A percentile compares a stretch with the other conserved stretches of the same genome.
phyloP scores from a whole-genome alignment of 2,797 vertebrate species.

The Emys orbicularis region DNA sequence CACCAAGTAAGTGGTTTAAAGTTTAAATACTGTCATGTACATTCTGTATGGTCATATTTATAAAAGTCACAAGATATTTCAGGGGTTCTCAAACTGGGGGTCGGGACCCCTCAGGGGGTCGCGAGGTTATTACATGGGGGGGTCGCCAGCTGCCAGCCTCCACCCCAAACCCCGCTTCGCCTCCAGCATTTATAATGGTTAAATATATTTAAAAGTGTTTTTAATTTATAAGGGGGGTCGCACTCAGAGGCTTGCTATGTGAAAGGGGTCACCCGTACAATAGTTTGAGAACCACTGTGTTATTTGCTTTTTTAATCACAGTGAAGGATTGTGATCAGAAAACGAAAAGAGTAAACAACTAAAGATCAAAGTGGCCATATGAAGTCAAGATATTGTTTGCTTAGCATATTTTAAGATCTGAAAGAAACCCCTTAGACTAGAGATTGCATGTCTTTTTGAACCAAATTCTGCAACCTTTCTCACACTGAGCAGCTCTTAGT shows the following conservation, averaged over 20 bases:
- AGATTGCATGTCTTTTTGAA: rapidly evolving
- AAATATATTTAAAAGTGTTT: too few relatives aligned
- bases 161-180: too few relatives aligned
- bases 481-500: not conserved
- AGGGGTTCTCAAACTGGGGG: too few relatives aligned
- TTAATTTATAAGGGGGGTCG: too few relatives aligned
- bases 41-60: not conserved
- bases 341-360: not conserved
- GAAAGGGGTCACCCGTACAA: too few relatives aligned
- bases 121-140: too few relatives aligned
- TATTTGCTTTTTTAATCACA: not conserved
- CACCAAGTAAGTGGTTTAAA: not conserved
- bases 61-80: not conserved
- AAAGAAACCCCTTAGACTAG: not conserved
- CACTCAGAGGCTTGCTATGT: too few relatives aligned
- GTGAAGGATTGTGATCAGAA: not conserved
- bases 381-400: not conserved
- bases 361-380: not conserved
- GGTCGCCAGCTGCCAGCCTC: too few relatives aligned
- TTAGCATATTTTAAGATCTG: not conserved
- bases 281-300: not conserved
- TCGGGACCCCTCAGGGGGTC: too few relatives aligned
- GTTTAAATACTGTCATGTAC: not conserved
- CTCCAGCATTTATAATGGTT: too few relatives aligned
- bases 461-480: not conserved